Percentiles rank a stretch among this genome's conserved stretches.
phyloP scores from a whole-genome alignment of 2,888 invertebrate species.

The Zaprionus obscuricornis region DNA sequence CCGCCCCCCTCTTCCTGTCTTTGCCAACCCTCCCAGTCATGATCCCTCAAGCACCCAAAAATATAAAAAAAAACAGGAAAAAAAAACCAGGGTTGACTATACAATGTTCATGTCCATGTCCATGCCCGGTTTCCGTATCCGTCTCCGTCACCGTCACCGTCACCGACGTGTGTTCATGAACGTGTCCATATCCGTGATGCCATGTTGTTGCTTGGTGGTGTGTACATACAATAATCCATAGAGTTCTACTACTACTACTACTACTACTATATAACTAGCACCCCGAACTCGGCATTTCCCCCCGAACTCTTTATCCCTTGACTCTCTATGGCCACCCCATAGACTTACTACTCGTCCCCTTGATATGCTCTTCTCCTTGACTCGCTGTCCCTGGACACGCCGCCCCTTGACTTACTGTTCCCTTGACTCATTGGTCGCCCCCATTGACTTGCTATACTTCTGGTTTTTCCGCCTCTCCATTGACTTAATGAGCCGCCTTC shows the following conservation, averaged over 20 bases:
- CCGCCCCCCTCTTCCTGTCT: background rate
- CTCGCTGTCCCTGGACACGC: too few species aligned
- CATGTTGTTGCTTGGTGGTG: background rate
- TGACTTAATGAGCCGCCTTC: conserved; percentile 37
- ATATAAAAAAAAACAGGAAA: background rate
- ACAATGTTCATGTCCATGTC: conserved; percentile 49
- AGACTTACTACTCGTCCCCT: too few species aligned
- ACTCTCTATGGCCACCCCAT: too few species aligned
- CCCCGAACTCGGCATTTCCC: too few species aligned
- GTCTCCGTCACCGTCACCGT: conserved; percentile 28
- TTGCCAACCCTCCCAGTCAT: background rate
- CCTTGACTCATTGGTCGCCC: too few species aligned
- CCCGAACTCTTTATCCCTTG: too few species aligned
- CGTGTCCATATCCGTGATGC: conserved; percentile 4
- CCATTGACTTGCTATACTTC: too few species aligned
- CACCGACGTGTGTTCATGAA: background rate
- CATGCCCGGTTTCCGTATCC: conserved; percentile 41
- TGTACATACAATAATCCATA: conserved; percentile 3
- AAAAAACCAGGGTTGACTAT: conserved; percentile 44
- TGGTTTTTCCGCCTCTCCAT: conserved; percentile 20
- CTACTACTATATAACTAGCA: too few species aligned
- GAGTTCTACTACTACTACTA: too few species aligned
- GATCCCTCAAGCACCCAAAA: background rate
- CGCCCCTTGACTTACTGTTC: too few species aligned
- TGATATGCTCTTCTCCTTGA: too few species aligned